These are phyloP conservation scores for Channallabes apus DNA, from an alignment of 2,797 vertebrate genomes.

Conservation along the genomic window DNA sequence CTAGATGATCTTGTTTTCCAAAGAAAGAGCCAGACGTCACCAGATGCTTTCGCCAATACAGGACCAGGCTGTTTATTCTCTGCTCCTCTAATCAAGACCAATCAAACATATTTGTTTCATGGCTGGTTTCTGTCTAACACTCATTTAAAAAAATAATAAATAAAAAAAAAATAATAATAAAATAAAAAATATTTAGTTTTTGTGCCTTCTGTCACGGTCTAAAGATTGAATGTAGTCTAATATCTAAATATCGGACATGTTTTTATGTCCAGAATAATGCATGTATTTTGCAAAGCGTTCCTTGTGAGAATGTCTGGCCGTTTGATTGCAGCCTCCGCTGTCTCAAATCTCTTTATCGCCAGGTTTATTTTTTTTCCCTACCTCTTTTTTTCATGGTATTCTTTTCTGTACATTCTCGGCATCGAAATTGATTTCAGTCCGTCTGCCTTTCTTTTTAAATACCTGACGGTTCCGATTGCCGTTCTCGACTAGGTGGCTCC, in stretches of 20 bases:
- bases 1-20: slow-evolving; percentile 49
- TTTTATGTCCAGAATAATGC: slow-evolving; percentile 35
- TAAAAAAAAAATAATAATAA: background rate
- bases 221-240: slow-evolving; percentile 48
- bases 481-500: background rate
- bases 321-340: background rate
- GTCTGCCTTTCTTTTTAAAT: background rate
- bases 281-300: slow-evolving; percentile 37
- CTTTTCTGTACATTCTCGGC: background rate
- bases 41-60: slow-evolving; percentile 40
- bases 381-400: slow-evolving; percentile 22
- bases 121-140: slow-evolving; percentile 20
- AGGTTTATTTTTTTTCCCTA: slow-evolving; percentile 19
- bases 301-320: slow-evolving; percentile 19
- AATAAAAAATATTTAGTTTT: slow-evolving; percentile 19
- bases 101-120: slow-evolving; percentile 55
- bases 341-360: slow-evolving; percentile 16
- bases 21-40: slow-evolving; percentile 51
- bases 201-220: slow-evolving; percentile 49
- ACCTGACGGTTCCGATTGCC: background rate
- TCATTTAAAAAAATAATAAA: slow-evolving; percentile 8
- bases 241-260: slow-evolving; percentile 35
- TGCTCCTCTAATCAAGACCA: slow-evolving; percentile 56
- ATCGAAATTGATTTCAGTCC: background rate
- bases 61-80: slow-evolving; percentile 51